Base-by-base conservation (phyloP, 2,888 invertebrate genomes). In the Drosophila melanosoma region DNA sequence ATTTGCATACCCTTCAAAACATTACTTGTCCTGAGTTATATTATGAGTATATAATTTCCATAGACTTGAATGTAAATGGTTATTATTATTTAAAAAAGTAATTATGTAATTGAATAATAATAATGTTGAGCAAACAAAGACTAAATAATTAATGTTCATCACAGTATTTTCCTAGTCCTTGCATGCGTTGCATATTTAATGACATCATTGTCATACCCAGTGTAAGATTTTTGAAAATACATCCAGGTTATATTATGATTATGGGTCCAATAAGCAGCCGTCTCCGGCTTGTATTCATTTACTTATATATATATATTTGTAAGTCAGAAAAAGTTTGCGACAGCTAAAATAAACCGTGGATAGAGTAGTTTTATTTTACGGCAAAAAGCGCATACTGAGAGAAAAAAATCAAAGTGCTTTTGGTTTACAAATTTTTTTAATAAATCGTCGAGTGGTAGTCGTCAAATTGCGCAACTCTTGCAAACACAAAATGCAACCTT, bases 301-400 rank as follows among this genome's bases (percentile, higher is more conserved):
- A 61, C 62, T 58, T 70, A 60, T 75, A 63, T 70, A 60, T 75
- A 63, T 75, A 63, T 71, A 66, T 68, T 42, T 64, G 38, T 40
- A 48, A 33, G 40, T 32, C 36, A 20, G 38, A 36, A 62, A 67
- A 79, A 79, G 75, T 75, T 79, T 79, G 60, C 58, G 69, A 67
- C 53, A 56, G 61, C 49, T 45, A 67, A 71, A 76, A 76, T 66
- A 69, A 79, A 75, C 69, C 76, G 38, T 66, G 66, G 66, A 56
- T 61, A 61, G 61, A 59, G 48, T 54, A 52, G 3, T 69, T 66
- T 20, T 15, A 1, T 58, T 63, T 23, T 20, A 33, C 52, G 40
- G 20, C 66, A 71, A 56, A 56, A 64, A 66, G 48, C 29, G 61
- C 36, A 65, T 49, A 57, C 67, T 68, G 75, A 54, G 69, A 64